Conservation (phyloP, 1,140 invertebrate species). For the Cheumatopsyche charites region DNA sequence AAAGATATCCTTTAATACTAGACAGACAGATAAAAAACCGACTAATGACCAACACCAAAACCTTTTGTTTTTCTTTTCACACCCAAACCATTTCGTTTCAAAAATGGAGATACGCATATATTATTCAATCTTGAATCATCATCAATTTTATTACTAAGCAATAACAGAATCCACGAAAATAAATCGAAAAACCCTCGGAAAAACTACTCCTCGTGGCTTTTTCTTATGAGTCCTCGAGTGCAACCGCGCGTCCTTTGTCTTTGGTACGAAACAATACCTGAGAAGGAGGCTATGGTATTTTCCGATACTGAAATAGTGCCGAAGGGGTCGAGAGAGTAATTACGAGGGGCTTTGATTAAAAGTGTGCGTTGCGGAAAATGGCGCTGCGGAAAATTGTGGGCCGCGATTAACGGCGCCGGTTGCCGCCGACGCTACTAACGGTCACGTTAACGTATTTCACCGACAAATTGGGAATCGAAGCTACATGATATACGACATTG, state of each 20-base stretch:
- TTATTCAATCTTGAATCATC: no score
- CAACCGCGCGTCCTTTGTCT: no score
- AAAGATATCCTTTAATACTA: not conserved
- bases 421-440: not conserved
- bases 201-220: conserved; percentile 1
- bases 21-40: conserved; percentile 22
- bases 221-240: not conserved
- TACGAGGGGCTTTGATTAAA: conserved; percentile 23
- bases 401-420: conserved; percentile 6
- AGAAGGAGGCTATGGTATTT: not conserved
- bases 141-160: no score
- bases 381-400: conserved; percentile 6
- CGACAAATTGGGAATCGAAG: not conserved
- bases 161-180: no score
- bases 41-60: conserved; percentile 32
- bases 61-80: no score
- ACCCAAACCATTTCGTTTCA: no score
- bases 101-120: no score
- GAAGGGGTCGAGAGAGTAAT: conserved; percentile 3
- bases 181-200: no score
- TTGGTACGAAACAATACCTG: no score
- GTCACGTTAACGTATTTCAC: not conserved
- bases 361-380: conserved; percentile 16
- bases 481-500: no score
- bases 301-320: no score